Base-by-base conservation (phyloP, 2,113 vertebrate genomes). In the Apodemus sylvaticus region DNA sequence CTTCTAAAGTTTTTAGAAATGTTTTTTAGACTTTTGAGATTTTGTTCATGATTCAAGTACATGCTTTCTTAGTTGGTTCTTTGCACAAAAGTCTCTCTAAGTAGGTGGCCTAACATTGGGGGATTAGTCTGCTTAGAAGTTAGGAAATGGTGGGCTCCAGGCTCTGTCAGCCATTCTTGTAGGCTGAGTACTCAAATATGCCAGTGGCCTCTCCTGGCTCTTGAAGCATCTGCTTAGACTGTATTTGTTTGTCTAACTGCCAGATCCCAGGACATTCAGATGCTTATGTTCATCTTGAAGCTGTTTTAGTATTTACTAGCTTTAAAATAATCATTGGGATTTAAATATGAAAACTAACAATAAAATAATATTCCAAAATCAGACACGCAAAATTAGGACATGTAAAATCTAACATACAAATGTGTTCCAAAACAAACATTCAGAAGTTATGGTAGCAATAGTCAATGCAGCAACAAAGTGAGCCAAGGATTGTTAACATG, bases 181-280 rank as follows among this genome's bases (percentile, higher is more conserved):
- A 97, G 87, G 88, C 86, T 74, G 81, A 92, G 94, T 86, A 89
- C 17, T 95, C 66, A 31, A 66, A 81, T 96, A 53, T 96, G 96
- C 96, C 90, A 53, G 92, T 96, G 93, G 95, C 94, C 58, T 97
- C 71, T 90, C 96, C 85, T 97, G 93, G 90, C 93, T 97, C 94
- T 89, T 97, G 94, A 92, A 97, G 90, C 97, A 97, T 97, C 96
- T 97, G 97, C 91, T 97, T 97, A 96, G 76, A 95, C 53, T 93
- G 71, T 95, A 97, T 96, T 96, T 97, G 90, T 96, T 96, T 97
- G 94, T 97, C 70, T 97, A 97, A 95, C 91, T 97, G 97, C 94
- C 97, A 97, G 95, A 95, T 95, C 87, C 92, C 0, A 1, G 90
- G 90, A 92, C 71, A 96, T 45, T 97, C 64, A 71, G 58, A 94